Conservation (phyloP, 2,113 vertebrate genomes). For the Eira barbara region DNA sequence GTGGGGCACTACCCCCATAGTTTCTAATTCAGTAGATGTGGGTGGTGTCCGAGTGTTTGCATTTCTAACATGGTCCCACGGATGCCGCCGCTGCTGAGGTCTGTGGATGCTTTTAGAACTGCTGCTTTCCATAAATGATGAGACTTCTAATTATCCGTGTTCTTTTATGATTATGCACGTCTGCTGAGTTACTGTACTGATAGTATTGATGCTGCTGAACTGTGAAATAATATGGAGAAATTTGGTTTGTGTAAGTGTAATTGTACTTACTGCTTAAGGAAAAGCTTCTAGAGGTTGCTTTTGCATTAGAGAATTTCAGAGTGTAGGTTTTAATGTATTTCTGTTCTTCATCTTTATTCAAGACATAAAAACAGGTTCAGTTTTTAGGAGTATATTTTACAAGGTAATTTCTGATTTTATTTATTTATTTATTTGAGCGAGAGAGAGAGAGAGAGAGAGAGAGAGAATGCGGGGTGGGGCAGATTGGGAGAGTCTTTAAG, state of each 20-base stretch:
- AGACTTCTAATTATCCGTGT: slow-evolving; percentile 51
- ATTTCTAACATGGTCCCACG: not conserved
- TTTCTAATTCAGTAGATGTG: not conserved
- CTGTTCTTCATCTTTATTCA: not conserved
- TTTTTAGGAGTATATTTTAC: slow-evolving; percentile 64
- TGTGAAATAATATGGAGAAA: slow-evolving; percentile 77
- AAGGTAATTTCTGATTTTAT: slow-evolving; percentile 62
- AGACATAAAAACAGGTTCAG: not conserved
- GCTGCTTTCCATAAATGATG: not conserved
- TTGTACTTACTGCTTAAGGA: slow-evolving; percentile 54
- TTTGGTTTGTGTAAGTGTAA: slow-evolving; percentile 68
- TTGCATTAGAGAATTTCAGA: slow-evolving; percentile 48
- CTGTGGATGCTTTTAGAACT: not conserved
- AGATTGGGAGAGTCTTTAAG: not conserved
- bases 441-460: not conserved
- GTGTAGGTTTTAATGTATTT: slow-evolving; percentile 74
- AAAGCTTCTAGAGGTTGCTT: slow-evolving; percentile 75
- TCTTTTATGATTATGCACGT: not conserved
- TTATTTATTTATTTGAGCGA: not conserved
- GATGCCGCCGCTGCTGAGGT: not conserved
- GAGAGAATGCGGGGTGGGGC: not conserved
- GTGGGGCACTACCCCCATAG: too few species aligned
- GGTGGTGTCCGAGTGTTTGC: not conserved
- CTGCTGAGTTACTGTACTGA: slow-evolving; percentile 52
- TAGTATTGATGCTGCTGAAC: slow-evolving; percentile 58